Conservation (phyloP, 2,113 vertebrate species). For the Girardinichthys multiradiatus region DNA sequence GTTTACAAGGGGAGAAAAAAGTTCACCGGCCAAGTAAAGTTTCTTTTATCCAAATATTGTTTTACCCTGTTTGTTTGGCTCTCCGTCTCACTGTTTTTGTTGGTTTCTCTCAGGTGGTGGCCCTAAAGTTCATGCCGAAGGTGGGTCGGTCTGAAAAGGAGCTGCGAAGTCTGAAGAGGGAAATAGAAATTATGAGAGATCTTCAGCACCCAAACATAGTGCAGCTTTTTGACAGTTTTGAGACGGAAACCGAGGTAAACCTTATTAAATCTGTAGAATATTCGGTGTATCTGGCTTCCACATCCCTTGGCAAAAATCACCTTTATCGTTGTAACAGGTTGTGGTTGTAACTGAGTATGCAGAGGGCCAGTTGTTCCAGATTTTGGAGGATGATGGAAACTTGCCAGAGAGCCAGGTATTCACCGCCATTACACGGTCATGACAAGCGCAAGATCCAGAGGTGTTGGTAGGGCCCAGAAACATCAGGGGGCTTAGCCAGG, state of each 20-base stretch:
- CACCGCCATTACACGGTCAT: background rate
- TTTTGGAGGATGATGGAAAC: conserved; percentile 91
- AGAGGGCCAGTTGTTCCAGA: conserved; percentile 95
- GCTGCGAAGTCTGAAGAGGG: conserved; percentile 86
- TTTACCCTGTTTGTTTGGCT: background rate
- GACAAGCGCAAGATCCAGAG: background rate
- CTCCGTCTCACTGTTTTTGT: background rate
- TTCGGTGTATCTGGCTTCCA: background rate
- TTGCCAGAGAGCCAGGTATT: conserved; percentile 90
- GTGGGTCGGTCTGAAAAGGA: conserved; percentile 91
- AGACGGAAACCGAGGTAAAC: conserved; percentile 90
- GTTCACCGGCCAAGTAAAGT: conserved; percentile 86
- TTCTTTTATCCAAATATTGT: background rate
- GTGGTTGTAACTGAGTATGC: conserved; percentile 97
- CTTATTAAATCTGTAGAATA: background rate
- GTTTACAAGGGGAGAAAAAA: conserved; percentile 92
- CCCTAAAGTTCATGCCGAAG: conserved; percentile 96
- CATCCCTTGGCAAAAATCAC: background rate
- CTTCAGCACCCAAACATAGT: conserved; percentile 94
- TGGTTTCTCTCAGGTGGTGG: conserved; percentile 85
- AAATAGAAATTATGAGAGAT: conserved; percentile 94
- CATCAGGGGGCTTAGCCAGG: no score
- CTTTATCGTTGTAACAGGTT: conserved; percentile 80
- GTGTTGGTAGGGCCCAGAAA: background rate
- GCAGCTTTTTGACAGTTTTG: conserved; percentile 93